A percentile compares a stretch with the other conserved stretches of the same genome.
Evolutionary conservation across 2,113 vertebrate genomes (phyloP).

Genomic region (Pan troglodytes): NHGRI_mPanTro3-v2.1_pri NC_072410.2:100941501-100942000

Average conservation of each 20-base stretch:
- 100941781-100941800: not conserved
- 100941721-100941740: not conserved
- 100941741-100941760: not conserved
- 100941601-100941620: not conserved
- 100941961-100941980: rapidly evolving
- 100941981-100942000: not conserved
- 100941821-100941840: not conserved
- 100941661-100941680: not conserved
- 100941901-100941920: not conserved
- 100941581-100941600: not conserved
- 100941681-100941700: not conserved
- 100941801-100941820: not conserved
- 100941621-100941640: not conserved
- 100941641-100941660: not conserved
- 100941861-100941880: not conserved
- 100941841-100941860: not conserved
- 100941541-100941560: not conserved
- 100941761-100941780: not conserved
- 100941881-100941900: not conserved
- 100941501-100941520: not conserved
- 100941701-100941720: not conserved
- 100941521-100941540: not conserved
- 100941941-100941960: not conserved
- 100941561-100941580: not conserved
- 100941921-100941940: not conserved